These are phyloP conservation scores for Rhynchotus rufescens DNA, from an alignment of 2,797 vertebrate genomes.

Conservation along the genomic window DNA sequence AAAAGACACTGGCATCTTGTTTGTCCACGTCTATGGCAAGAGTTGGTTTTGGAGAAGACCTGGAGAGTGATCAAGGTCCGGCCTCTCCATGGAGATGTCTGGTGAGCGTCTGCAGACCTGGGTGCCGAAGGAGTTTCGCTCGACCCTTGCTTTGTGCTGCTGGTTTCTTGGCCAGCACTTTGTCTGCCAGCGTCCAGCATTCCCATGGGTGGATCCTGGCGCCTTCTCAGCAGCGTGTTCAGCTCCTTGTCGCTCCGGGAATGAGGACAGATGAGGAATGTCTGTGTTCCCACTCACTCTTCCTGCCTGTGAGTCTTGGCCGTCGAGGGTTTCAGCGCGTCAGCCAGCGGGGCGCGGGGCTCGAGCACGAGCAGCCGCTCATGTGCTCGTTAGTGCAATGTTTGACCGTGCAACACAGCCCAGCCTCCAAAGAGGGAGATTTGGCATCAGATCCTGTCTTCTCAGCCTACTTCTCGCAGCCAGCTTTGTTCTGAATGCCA, in stretches of 20 bases:
- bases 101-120: neutral
- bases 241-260: rapidly evolving
- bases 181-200: neutral
- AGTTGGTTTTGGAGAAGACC: neutral
- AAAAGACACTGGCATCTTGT: neutral
- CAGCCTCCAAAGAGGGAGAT: too few relatives aligned
- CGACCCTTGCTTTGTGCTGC: neutral
- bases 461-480: neutral
- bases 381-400: neutral
- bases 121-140: rapidly evolving
- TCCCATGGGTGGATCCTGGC: neutral
- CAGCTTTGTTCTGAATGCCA: neutral
- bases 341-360: neutral
- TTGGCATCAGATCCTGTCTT: too few relatives aligned
- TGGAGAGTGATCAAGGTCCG: neutral
- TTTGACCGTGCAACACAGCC: neutral
- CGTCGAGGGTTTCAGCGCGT: neutral
- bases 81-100: neutral
- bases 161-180: neutral
- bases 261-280: neutral
- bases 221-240: rapidly evolving
- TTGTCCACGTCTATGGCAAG: neutral
- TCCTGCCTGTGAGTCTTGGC: neutral
- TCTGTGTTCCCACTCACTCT: neutral
- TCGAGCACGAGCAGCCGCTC: neutral